Base-by-base conservation (phyloP, 2,888 invertebrate genomes). In the Latheticus oryzae region DNA sequence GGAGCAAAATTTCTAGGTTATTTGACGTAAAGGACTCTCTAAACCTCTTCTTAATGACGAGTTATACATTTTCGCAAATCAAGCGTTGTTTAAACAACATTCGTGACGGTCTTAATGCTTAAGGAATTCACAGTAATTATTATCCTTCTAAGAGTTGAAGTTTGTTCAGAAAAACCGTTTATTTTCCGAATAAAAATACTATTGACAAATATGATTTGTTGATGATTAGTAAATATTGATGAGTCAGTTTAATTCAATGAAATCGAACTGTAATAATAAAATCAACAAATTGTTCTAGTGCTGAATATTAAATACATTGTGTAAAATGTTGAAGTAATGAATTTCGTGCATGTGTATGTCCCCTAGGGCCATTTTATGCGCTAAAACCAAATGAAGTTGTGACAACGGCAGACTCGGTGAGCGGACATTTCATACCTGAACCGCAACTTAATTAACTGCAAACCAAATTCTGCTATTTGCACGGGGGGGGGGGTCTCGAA, bases 231-330 rank as follows among this genome's bases (percentile, higher is more conserved):
- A 48, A 55, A 48, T 55, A 55, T 48, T 55, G 55, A 55, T 47
- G 37, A 32, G 37, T 55, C 55, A 32, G 23, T 47, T 48, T 47
- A 55, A 40, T 23, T 12, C 43, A 40, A 55, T 48, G 48, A 47
- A 38, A n/a, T 12, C 12, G 17, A 21, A 12, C 16, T 5, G 33
- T n/a, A 24, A 47, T 5, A 5, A 28, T 50, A 56, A 56, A 56
- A 56, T 56, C n/a, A 19, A 50, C 50, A 50, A 56, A 56, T 56
- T 56, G 42, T 35, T 35, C 30, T 23, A 56, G 56, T 50, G 56
- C 32, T 56, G 56, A 56, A 56, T 56, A 50, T 56, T 50, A 50
- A 56, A 56, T 45, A 40, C 17, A 26, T 11, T 38, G 50, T 32
- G 42, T 50, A 56, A 50, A 50, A 40, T 48, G 56, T 42, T 19